A percentile compares a stretch with the other conserved stretches of the same genome.
phyloP scores from a whole-genome alignment of 2,888 invertebrate species.

The Acheta domesticus region DNA sequence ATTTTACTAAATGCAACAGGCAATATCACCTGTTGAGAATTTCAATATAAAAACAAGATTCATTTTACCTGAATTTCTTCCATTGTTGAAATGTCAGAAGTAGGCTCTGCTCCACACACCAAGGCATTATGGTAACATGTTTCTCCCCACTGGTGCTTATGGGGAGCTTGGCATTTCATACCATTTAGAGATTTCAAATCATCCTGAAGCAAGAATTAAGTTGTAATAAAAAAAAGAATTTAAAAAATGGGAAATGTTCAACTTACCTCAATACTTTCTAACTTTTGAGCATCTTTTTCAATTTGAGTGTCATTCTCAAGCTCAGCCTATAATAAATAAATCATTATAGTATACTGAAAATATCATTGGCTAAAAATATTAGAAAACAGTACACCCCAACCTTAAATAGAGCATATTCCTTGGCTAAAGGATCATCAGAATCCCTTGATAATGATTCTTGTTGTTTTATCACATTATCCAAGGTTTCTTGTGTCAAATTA shows the following conservation, averaged over 20 bases:
- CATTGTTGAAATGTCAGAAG: constrained; percentile 53
- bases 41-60: no score
- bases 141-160: constrained; percentile 75
- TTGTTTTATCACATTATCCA: constrained; percentile 44
- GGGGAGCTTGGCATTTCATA: constrained; percentile 83
- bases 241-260: not conserved
- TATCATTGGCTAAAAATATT: not conserved
- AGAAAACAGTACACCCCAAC: constrained; percentile 45
- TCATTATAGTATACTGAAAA: not conserved
- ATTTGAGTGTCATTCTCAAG: constrained; percentile 36
- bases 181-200: constrained; percentile 69
- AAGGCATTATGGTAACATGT: constrained; percentile 79
- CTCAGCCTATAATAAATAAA: constrained; percentile 43
- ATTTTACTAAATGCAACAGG: no score
- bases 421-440: constrained; percentile 46
- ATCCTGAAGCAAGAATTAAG: constrained; percentile 50
- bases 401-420: constrained; percentile 68
- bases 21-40: no score
- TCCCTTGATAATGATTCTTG: constrained; percentile 36
- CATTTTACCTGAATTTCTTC: constrained; percentile 59
- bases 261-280: constrained; percentile 11
- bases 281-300: constrained; percentile 40
- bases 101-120: constrained; percentile 64
- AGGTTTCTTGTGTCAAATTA: constrained; percentile 62
- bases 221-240: not conserved